A percentile compares a stretch with the other conserved stretches of the same genome.
These are phyloP conservation scores for Pemphredon lugubris DNA, from an alignment of 2,888 invertebrate species.

Conservation along the genomic window DNA sequence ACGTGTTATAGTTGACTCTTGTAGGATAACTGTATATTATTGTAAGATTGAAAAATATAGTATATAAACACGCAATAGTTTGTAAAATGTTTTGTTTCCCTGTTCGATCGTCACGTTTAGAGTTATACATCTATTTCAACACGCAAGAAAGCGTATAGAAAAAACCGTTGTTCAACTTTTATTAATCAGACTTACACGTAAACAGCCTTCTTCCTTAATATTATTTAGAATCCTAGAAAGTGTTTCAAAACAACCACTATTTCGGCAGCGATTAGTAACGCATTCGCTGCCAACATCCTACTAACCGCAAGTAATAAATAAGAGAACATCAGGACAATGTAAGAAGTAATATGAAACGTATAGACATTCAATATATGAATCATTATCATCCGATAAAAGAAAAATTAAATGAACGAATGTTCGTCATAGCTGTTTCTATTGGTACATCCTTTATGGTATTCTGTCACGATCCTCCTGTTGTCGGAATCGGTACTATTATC, in stretches of 20 bases:
- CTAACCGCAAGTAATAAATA: constrained; percentile 54
- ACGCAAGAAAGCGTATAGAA: constrained; percentile 38
- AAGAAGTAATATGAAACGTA: constrained; percentile 5
- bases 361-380: background rate
- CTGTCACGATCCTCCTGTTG: background rate
- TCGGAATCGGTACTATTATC: constrained; percentile 10
- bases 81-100: background rate
- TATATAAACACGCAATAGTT: background rate
- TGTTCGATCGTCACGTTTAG: background rate
- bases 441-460: too few relatives aligned
- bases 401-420: background rate
- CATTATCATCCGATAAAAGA: constrained; percentile 26
- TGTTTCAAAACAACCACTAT: constrained; percentile 23
- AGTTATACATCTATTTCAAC: background rate
- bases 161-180: constrained; percentile 64
- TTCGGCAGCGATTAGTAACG: constrained; percentile 1
- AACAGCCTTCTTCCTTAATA: constrained; percentile 54
- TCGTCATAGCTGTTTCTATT: constrained; percentile 1
- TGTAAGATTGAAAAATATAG: constrained; percentile 19
- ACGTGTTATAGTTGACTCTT: background rate
- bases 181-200: constrained; percentile 63
- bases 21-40: constrained; percentile 18
- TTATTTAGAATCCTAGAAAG: constrained; percentile 20
- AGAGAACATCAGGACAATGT: constrained; percentile 3
- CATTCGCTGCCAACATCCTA: background rate